Evolutionary conservation across 2,888 invertebrate genomes (phyloP).

Genomic region (Ochropacha duplaris): DNA sequence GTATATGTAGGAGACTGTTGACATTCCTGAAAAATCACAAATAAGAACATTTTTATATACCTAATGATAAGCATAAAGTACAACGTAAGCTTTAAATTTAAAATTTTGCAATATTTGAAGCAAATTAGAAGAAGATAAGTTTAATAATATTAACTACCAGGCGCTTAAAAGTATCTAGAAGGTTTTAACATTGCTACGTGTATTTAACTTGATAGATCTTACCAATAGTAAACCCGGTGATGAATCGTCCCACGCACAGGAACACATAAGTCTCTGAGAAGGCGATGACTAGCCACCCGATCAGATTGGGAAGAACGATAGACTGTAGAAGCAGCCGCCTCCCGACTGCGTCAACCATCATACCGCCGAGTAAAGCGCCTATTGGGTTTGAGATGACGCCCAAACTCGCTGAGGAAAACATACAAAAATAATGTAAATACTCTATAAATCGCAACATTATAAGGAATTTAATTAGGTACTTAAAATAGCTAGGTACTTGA

Average conservation of each 20-base stretch:
- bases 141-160: not conserved
- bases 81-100: too few relatives aligned
- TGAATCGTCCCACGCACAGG: conserved; percentile 86
- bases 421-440: not conserved
- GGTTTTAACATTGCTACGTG: conserved; percentile 3
- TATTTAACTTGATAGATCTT: conserved; percentile 27
- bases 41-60: too few relatives aligned
- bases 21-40: conserved; percentile 83
- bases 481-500: not conserved
- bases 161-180: not conserved
- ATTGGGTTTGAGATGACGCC: conserved; percentile 89
- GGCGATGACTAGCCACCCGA: conserved; percentile 88
- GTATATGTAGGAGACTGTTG: conserved; percentile 86
- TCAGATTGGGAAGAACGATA: conserved; percentile 86
- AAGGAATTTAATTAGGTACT: not conserved
- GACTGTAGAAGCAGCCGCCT: conserved; percentile 85
- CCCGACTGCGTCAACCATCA: conserved; percentile 86
- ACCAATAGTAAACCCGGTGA: conserved; percentile 88
- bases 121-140: too few relatives aligned
- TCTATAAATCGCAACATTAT: too few relatives aligned
- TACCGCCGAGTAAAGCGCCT: conserved; percentile 86
- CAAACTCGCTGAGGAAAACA: conserved; percentile 82
- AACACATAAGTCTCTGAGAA: conserved; percentile 84
- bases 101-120: not conserved
- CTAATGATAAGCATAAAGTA: too few relatives aligned